phyloP scores from a whole-genome alignment of 2,113 vertebrate species.

The Delphinapterus leucas region DNA sequence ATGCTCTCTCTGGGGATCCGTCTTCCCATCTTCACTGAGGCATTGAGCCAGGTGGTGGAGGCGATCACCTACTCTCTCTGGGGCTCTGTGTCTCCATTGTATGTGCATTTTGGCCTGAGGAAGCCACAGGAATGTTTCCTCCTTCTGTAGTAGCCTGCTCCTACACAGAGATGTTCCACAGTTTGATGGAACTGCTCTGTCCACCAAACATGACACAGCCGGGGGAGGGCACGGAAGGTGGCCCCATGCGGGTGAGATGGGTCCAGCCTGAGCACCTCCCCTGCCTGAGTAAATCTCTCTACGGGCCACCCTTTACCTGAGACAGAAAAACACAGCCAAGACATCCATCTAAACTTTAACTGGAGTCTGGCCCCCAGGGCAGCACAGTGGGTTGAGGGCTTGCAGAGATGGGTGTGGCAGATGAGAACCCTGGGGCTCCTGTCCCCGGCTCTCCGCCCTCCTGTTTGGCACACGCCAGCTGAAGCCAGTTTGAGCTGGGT shows the following conservation, averaged over 20 bases:
- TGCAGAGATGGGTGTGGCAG: background rate
- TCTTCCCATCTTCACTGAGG: background rate
- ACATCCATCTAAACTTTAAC: background rate
- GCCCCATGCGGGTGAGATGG: accelerated
- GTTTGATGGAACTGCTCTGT: too few species aligned
- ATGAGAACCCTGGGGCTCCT: background rate
- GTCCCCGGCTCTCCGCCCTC: too few species aligned
- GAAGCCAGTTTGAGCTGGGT: background rate
- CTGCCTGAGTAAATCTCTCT: background rate
- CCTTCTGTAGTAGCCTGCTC: background rate
- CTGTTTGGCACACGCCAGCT: background rate
- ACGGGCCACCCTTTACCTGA: background rate
- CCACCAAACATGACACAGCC: accelerated
- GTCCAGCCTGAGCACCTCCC: background rate
- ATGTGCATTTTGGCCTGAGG: background rate
- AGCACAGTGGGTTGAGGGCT: background rate
- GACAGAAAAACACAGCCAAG: background rate
- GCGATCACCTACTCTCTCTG: background rate
- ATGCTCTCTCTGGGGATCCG: background rate
- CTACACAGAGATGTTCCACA: background rate
- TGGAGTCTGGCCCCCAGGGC: background rate
- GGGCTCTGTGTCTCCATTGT: background rate
- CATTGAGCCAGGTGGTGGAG: background rate
- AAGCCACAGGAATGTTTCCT: background rate
- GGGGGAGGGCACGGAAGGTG: accelerated